A percentile compares a stretch with the other conserved stretches of the same genome.
Evolutionary conservation across 2,113 vertebrate species (phyloP).

Genomic region (Brachypodius melanocephalos): DNA sequence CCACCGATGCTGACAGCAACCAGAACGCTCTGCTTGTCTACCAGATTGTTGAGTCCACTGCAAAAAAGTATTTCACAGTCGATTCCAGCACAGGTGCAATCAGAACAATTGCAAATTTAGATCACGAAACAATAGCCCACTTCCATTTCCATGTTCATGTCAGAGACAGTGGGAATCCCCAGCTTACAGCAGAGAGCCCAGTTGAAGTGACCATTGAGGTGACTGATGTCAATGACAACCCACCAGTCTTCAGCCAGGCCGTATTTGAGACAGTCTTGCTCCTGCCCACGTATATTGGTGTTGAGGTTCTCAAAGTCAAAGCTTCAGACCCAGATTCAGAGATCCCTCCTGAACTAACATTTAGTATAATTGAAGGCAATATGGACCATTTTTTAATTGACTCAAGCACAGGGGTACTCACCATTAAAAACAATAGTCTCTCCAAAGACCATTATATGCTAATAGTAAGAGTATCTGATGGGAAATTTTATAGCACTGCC

Average conservation of each 20-base stretch:
- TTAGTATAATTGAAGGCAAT: conserved; percentile 85
- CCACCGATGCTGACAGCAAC: conserved; percentile 89
- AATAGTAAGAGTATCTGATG: conserved; percentile 89
- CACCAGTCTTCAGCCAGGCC: conserved; percentile 86
- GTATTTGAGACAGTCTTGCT: conserved; percentile 89
- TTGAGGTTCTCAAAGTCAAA: conserved; percentile 88
- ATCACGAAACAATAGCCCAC: conserved; percentile 87
- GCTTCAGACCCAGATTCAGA: conserved; percentile 90
- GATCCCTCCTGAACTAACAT: conserved; percentile 84
- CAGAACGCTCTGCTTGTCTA: conserved; percentile 92
- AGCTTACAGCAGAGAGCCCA: conserved; percentile 89
- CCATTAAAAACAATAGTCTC: conserved; percentile 88
- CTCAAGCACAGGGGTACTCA: conserved; percentile 82
- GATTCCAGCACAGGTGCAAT: conserved; percentile 95
- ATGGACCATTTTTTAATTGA: conserved; percentile 87
- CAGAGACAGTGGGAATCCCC: conserved; percentile 89
- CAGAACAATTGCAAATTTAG: conserved; percentile 89
- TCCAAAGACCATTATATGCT: conserved; percentile 90
- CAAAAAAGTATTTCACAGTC: conserved; percentile 91
- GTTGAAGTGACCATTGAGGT: conserved; percentile 91
- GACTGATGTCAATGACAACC: conserved; percentile 93
- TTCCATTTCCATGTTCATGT: conserved; percentile 94
- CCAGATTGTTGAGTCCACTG: conserved; percentile 92
- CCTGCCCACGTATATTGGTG: conserved; percentile 89
- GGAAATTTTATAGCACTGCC: conserved; percentile 89